These are phyloP conservation scores for Drosophila equinoxialis DNA, from an alignment of 1,140 invertebrate genomes.

Conservation along the genomic window DNA sequence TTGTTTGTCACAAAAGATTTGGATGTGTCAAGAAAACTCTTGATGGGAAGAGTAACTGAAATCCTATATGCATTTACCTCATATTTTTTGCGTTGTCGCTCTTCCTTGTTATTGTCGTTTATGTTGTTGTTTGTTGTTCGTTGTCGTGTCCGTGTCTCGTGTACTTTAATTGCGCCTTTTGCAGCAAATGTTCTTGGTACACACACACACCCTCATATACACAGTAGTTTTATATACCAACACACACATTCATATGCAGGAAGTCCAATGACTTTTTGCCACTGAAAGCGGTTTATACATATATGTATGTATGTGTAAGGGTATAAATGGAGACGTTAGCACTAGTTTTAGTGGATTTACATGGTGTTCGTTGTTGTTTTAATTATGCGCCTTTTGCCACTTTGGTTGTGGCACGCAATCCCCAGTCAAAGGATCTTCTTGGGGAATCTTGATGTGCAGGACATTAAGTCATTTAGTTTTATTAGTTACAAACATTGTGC, in stretches of 20 bases:
- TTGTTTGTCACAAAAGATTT: no score
- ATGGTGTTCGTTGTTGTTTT: slow-evolving; percentile 36
- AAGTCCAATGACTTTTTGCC: slow-evolving; percentile 74
- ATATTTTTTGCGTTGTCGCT: slow-evolving; percentile 4
- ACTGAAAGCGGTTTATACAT: slow-evolving; percentile 49
- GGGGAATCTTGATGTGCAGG: slow-evolving; percentile 34
- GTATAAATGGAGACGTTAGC: slow-evolving; percentile 70
- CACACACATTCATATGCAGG: slow-evolving; percentile 19
- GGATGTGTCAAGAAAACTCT: no score
- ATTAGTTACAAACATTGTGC: slow-evolving; percentile 53
- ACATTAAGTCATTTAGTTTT: slow-evolving; percentile 78
- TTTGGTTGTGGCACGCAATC: slow-evolving; percentile 51
- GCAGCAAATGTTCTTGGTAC: slow-evolving; percentile 54
- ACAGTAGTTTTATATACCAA: not conserved
- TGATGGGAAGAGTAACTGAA: slow-evolving; percentile 14
- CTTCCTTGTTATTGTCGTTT: slow-evolving; percentile 46
- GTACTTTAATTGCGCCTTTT: slow-evolving; percentile 73
- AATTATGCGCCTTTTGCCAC: slow-evolving; percentile 73
- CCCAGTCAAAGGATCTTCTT: slow-evolving; percentile 22
- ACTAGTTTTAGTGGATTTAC: slow-evolving; percentile 60
- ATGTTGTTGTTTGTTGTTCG: slow-evolving; percentile 59
- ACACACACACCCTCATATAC: slow-evolving; percentile 26
- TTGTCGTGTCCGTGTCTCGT: slow-evolving; percentile 60
- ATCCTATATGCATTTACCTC: not conserved
- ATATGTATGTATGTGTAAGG: not conserved